Base-by-base conservation (phyloP, 1,140 invertebrate genomes). In the Pteromalus puparum region DNA sequence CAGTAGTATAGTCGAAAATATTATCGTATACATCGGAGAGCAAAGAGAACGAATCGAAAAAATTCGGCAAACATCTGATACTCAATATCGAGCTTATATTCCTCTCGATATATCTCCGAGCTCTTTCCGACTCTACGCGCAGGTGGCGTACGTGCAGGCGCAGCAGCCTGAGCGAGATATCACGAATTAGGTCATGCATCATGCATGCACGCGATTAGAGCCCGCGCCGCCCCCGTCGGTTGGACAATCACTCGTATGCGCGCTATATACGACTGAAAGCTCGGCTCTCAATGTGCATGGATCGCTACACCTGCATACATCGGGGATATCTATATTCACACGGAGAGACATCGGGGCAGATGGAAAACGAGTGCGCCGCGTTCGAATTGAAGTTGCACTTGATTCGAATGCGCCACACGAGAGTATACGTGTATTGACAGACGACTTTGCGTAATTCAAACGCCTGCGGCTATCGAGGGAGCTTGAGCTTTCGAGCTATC, bases 121-220 rank as follows among this genome's bases (percentile, higher is more conserved):
- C 53, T 61, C 21, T 61, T 61, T 18, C 53, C 53, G 15, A 61
- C 6, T 61, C 53, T 61, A 21, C 53, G 18, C 18, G 18, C 13
- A 15, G 13, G 13, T 46, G 42, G 42, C 9, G 70, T 15, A 12
- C 70, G 34, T 42, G 30, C 15, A 3, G 21, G 34, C 72, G 7
- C n/a, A 18, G 46, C 77, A 68, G 28, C 6, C 61, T 38, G 77
- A 10, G 77, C 26, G 21, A 81, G 65, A 81, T 81, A 81, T 70
- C 38, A 72, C 53, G 53, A 81, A 81, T 81, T 81, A 30, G 78
- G 78, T 81, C 78, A 48, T 81, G 67, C 78, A 81, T 81, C 65
- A 72, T 81, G 67, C 78, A 81, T 72, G 38, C 78, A 21, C 65
- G n/a, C 78, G 78, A 81, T 81, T 81, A 81, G 42, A 81, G 77